Conservation (phyloP, 2,113 vertebrate genomes). For the Notarius lentiginosus region DNA sequence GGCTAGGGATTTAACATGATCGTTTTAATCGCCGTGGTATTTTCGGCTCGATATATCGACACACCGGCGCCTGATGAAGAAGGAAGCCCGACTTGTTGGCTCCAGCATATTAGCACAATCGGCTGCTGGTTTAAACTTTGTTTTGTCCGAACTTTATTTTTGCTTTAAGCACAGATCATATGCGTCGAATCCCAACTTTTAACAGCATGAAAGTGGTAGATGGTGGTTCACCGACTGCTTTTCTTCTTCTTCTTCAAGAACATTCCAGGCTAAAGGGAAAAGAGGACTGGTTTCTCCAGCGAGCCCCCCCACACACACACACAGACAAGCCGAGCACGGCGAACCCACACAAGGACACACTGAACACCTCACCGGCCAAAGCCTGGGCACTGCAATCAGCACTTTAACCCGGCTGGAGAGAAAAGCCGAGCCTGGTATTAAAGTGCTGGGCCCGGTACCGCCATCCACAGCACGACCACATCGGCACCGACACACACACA, state of each 20-base stretch:
- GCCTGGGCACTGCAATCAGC: constrained; percentile 41
- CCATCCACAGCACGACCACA: constrained; percentile 67
- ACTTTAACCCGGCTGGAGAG: constrained; percentile 53
- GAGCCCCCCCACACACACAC: constrained; percentile 34
- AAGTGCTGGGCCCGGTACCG: constrained; percentile 73
- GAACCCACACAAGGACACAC: constrained; percentile 30
- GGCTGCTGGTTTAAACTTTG: constrained; percentile 51
- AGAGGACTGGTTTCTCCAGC: constrained; percentile 55
- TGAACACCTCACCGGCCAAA: constrained; percentile 15
- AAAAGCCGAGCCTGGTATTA: constrained; percentile 61
- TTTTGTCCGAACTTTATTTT: constrained; percentile 43
- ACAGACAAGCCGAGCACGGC: constrained; percentile 27
- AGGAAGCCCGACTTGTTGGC: constrained; percentile 51
- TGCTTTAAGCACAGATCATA: not conserved
- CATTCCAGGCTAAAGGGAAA: constrained; percentile 65
- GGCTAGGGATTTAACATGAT: constrained; percentile 19
- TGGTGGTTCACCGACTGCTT: constrained; percentile 54
- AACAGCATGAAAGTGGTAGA: constrained; percentile 49
- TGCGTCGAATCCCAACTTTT: constrained; percentile 63
- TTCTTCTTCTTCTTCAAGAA: constrained; percentile 47
- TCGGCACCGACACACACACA: constrained; percentile 60
- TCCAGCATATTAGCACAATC: constrained; percentile 47
- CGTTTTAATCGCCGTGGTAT: not conserved
- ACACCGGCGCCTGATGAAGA: constrained; percentile 20
- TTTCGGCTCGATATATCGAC: constrained; percentile 17